These are phyloP conservation scores for Meloidogyne floridensis DNA, from an alignment of 1,140 invertebrate species.

Conservation along the genomic window DNA sequence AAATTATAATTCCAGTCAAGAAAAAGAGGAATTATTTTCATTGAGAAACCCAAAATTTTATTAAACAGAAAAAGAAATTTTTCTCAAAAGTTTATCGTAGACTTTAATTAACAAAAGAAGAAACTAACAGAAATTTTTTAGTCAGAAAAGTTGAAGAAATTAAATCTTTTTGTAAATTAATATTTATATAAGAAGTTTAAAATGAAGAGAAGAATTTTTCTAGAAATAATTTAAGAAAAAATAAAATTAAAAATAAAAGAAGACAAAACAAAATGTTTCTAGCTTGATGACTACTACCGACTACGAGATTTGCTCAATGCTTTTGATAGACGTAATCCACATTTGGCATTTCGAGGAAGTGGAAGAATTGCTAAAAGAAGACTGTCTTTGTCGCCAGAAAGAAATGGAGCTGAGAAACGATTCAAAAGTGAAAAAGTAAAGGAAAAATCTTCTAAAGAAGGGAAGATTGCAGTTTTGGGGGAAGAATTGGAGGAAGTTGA, in stretches of 20 bases:
- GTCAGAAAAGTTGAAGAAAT: not conserved
- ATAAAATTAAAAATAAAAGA: conserved; percentile 1
- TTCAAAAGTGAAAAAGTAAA: not conserved
- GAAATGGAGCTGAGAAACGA: not conserved
- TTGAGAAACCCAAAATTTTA: not conserved
- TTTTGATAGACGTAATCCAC: conserved; percentile 28
- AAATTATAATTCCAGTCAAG: not conserved
- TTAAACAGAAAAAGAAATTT: not conserved
- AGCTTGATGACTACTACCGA: conserved; percentile 34
- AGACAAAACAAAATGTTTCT: conserved; percentile 10
- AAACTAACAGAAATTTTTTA: not conserved
- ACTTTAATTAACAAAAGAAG: not conserved
- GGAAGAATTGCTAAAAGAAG: not conserved
- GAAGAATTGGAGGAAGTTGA: conserved; percentile 9
- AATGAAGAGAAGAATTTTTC: not conserved
- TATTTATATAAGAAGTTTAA: not conserved
- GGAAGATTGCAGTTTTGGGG: not conserved
- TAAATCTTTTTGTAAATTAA: not conserved
- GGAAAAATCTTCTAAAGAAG: not conserved
- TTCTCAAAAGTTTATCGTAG: not conserved
- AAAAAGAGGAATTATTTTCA: not conserved
- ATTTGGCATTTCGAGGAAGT: conserved; percentile 30
- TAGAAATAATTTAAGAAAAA: not conserved
- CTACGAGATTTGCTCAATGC: conserved; percentile 29
- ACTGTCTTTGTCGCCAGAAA: not conserved